Evolutionary conservation across 2,797 vertebrate genomes (phyloP).

Genomic region (Muraenolepis orangiensis): DNA sequence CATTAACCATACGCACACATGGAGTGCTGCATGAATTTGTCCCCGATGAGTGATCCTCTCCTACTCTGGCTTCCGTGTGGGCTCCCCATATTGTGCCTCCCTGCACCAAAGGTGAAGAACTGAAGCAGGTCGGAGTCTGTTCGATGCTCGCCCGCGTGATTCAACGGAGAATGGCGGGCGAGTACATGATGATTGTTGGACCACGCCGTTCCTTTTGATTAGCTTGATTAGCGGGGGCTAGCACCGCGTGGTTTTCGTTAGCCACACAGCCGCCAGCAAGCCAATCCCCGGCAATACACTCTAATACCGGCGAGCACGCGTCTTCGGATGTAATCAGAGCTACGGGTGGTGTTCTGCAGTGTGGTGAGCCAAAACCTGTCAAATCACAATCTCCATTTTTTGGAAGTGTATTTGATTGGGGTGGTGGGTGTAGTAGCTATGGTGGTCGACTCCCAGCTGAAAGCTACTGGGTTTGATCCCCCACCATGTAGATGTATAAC

Average conservation of each 20-base stretch:
- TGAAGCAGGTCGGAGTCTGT: no score
- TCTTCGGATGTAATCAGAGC: slow-evolving; percentile 46
- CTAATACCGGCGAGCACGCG: slow-evolving; percentile 45
- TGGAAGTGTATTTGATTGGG: no score
- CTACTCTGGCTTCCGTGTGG: slow-evolving; percentile 4
- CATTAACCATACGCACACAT: slow-evolving; percentile 20
- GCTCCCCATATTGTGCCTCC: slow-evolving; percentile 24
- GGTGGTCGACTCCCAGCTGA: not conserved
- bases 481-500: no score
- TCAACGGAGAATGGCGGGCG: no score
- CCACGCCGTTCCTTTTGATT: no score
- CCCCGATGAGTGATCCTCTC: slow-evolving; percentile 8
- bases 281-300: slow-evolving; percentile 42
- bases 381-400: no score
- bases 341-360: slow-evolving; percentile 18
- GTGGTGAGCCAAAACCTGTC: not conserved
- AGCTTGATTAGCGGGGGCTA: no score
- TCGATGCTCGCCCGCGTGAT: no score
- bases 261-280: not conserved
- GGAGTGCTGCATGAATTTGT: slow-evolving; percentile 29
- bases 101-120: no score
- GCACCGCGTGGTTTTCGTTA: no score
- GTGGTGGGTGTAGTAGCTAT: not conserved
- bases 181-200: no score
- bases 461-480: not conserved